Evolutionary conservation across 2,113 vertebrate species (phyloP).

Genomic region (Cariama cristata): DNA sequence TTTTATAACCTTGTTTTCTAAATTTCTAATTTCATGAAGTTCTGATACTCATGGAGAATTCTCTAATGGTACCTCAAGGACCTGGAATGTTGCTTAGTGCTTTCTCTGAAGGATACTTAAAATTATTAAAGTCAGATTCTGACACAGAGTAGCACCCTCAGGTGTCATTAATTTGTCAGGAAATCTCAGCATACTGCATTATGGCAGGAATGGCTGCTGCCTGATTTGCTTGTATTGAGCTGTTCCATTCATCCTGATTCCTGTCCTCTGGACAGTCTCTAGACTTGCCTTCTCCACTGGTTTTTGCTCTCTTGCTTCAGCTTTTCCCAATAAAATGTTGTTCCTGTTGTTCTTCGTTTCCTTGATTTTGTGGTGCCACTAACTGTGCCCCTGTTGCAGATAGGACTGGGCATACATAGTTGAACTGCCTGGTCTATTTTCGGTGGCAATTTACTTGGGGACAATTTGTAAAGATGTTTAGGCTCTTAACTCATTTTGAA

Average conservation of each 20-base stretch:
- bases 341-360: neutral
- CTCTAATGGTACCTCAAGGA: neutral
- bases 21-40: neutral
- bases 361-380: neutral
- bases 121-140: neutral
- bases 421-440: neutral
- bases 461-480: neutral
- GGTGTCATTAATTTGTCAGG: neutral
- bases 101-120: neutral
- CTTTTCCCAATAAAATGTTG: neutral
- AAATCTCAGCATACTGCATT: neutral
- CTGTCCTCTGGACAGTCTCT: neutral
- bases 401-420: neutral
- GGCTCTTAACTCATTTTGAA: neutral
- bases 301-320: neutral
- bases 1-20: neutral
- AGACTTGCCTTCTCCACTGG: neutral
- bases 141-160: neutral
- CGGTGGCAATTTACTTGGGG: neutral
- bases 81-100: neutral
- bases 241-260: neutral
- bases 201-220: neutral
- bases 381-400: neutral
- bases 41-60: neutral
- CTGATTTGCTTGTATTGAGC: fast-evolving